Evolutionary conservation across 2,888 invertebrate genomes (phyloP), one percentile per base, ranked within the genome.

Genomic region (Drosophila nigricruria): DNA sequence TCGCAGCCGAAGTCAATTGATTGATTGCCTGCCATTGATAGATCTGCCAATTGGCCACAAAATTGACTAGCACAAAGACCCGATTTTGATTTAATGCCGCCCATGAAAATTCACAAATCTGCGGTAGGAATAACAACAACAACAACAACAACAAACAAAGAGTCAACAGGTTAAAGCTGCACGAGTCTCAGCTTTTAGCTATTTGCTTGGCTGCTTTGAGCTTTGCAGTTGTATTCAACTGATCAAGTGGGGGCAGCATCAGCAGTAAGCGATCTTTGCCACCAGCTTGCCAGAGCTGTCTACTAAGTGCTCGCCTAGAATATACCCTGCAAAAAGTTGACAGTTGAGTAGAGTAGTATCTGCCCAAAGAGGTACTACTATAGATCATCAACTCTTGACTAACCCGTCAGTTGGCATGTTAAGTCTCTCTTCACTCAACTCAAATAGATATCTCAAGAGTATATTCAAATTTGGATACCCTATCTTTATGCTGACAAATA

Each of bases 1-100:
- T 56, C 40, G 47, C 53, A 49, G 59, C 10, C 20, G 49, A 6
- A 58, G 34, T 36, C 40, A 20, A 57, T 74, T 81, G 85, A 74
- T 81, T 72, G 82, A 70, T 77, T 54, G 56, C 64, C 64, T 14
- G 25, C 27, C 67, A 64, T 61, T 80, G 57, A 52, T 18, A 38
- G 38, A 16, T 34, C 65, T 23, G 52, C 52, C 70, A 45, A 45
- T 30, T 54, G 68, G 10, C 50, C n/a, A 57, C 32, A 27, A 50
- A 50, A 60, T 63, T 53, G 65, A 52, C 52, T 60, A 45, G 61
- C 61, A 64, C 65, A 70, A 63, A 73, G 67, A 12, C 52, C 56
- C 63, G 49, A 65, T 70, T 73, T 73, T 74, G 66, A 75, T 65
- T 81, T 66, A 70, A 76, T 79, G 88, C 82, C 79, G 88, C 82